These are phyloP conservation scores for Hydropsyche tenuis DNA, from an alignment of 1,140 invertebrate genomes.

Conservation along the genomic window DNA sequence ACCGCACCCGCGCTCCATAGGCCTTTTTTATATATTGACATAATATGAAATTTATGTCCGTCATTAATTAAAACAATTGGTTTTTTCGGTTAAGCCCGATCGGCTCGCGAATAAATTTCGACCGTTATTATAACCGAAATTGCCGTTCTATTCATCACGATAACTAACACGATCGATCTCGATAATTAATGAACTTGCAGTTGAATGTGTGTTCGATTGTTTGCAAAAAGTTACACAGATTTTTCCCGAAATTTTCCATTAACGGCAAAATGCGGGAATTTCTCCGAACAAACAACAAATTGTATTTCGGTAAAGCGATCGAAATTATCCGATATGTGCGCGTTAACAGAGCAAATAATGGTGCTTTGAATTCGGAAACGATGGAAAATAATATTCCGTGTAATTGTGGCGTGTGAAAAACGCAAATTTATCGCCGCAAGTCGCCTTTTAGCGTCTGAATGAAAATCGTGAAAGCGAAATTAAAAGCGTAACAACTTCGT, in stretches of 20 bases:
- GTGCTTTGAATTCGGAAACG: not conserved
- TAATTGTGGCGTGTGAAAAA: not conserved
- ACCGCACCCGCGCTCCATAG: no score
- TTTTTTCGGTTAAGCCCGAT: slow-evolving; percentile 22
- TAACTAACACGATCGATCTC: not conserved
- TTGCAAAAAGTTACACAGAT: not conserved
- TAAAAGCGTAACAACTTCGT: slow-evolving; percentile 20
- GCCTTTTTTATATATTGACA: slow-evolving; percentile 33
- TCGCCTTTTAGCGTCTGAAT: slow-evolving; percentile 9
- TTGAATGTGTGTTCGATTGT: not conserved
- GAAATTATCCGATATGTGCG: not conserved
- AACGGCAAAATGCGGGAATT: no score
- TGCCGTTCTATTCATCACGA: slow-evolving; percentile 18
- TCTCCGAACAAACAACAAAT: no score
- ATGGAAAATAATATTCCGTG: not conserved
- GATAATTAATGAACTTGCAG: slow-evolving; percentile 6
- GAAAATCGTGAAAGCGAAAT: slow-evolving; percentile 2
- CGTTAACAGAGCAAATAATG: no score
- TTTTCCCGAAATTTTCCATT: no score
- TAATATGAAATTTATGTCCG: slow-evolving; percentile 32
- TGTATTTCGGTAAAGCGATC: no score
- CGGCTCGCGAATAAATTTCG: slow-evolving; percentile 18
- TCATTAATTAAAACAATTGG: slow-evolving; percentile 34
- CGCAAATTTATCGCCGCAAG: slow-evolving; percentile 8
- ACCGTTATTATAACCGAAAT: slow-evolving; percentile 18